Conservation (phyloP, 2,888 invertebrate genomes). For the Rhorus exstirpatorius region DNA sequence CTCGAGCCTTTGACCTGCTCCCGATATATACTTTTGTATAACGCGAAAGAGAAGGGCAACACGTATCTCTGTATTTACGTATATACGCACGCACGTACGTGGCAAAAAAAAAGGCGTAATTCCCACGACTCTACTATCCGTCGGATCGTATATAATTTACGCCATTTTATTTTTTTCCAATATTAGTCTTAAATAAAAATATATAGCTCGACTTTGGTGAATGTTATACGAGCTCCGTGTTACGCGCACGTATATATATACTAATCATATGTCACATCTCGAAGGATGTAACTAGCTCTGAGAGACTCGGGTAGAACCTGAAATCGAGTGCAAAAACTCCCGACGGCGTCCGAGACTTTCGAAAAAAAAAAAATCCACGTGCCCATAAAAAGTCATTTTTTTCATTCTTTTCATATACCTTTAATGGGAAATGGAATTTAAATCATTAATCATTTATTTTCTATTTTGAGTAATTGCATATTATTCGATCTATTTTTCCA, state of each 20-base stretch:
- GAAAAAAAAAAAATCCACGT: neutral
- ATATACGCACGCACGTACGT: too few species aligned
- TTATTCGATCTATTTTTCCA: too few species aligned
- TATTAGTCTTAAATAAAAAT: too few species aligned
- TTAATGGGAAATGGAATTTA: too few species aligned
- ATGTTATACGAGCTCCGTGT: too few species aligned
- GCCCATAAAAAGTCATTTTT: neutral
- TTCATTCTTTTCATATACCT: too few species aligned
- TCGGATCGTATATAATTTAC: too few species aligned
- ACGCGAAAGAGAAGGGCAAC: conserved; percentile 63
- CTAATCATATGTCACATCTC: neutral
- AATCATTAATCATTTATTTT: too few species aligned
- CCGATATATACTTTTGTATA: conserved; percentile 70
- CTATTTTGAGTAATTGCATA: too few species aligned
- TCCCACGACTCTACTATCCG: neutral
- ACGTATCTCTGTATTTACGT: neutral
- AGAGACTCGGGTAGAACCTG: neutral
- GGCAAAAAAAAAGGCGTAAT: neutral
- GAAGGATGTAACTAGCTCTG: neutral
- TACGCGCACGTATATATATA: too few species aligned
- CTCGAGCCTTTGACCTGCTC: conserved; percentile 71
- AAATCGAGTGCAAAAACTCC: neutral
- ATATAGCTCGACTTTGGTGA: too few species aligned
- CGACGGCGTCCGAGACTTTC: neutral
- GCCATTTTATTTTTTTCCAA: too few species aligned